Conservation (phyloP, 2,113 vertebrate species). For the Neomonachus schauinslandi region DNA sequence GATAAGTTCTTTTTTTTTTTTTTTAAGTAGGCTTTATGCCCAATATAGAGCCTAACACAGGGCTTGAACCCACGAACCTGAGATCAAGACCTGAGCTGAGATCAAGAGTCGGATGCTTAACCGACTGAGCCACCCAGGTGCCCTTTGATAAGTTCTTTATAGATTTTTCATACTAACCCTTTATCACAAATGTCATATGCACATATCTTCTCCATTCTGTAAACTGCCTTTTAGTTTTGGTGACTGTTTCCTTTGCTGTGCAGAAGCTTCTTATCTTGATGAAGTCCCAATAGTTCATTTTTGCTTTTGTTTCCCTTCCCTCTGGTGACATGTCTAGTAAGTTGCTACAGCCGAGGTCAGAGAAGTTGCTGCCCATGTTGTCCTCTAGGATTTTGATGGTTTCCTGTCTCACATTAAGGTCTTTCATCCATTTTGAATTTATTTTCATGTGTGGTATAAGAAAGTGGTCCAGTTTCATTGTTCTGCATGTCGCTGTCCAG, state of each 20-base stretch:
- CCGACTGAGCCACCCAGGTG: neutral
- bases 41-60: neutral
- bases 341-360: neutral
- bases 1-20: neutral
- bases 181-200: neutral
- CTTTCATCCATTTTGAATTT: neutral
- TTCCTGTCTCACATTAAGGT: neutral
- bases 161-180: neutral
- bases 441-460: neutral
- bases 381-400: neutral
- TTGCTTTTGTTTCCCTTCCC: neutral
- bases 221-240: neutral
- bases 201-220: neutral
- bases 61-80: neutral
- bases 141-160: neutral
- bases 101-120: neutral
- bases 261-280: neutral
- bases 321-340: neutral
- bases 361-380: neutral
- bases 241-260: neutral
- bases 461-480: neutral
- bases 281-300: neutral
- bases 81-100: neutral
- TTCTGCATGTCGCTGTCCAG: neutral
- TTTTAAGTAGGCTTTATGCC: neutral